These are phyloP conservation scores for Platycheirus rosarum DNA, from an alignment of 2,888 invertebrate species.

Conservation along the genomic window DNA sequence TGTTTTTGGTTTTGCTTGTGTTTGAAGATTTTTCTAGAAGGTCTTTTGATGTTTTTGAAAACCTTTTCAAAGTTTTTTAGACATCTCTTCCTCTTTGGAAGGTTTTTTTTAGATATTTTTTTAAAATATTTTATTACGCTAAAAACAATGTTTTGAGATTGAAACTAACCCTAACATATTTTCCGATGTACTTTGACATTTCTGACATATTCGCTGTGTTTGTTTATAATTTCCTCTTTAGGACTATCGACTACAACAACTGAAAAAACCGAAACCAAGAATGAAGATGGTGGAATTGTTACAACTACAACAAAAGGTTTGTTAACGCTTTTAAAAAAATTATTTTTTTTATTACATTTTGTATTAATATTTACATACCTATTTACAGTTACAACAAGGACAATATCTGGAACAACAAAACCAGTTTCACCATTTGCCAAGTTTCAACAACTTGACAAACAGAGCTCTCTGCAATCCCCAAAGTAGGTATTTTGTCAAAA, in stretches of 20 bases:
- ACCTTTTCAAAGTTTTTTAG: conserved; percentile 42
- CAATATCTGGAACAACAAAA: conserved; percentile 86
- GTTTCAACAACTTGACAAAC: conserved; percentile 95
- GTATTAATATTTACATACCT: not conserved
- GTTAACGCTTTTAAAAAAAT: not conserved
- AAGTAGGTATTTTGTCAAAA: conserved; percentile 85
- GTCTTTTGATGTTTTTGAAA: conserved; percentile 22
- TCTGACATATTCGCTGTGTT: conserved; percentile 36
- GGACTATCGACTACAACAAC: conserved; percentile 79
- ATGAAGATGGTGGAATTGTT: conserved; percentile 85
- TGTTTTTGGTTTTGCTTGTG: conserved; percentile 5
- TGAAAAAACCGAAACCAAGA: conserved; percentile 84
- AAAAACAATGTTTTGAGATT: conserved; percentile 55
- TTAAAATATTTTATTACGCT: too few relatives aligned
- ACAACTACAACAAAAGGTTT: conserved; percentile 86
- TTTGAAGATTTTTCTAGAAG: not conserved
- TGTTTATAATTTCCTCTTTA: conserved; percentile 33
- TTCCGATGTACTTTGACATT: not conserved
- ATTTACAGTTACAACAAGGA: conserved; percentile 80
- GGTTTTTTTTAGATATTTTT: conserved; percentile 1
- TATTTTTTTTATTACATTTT: not conserved
- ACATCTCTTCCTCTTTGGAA: conserved; percentile 17
- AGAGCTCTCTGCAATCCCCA: conserved; percentile 89
- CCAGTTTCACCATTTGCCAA: conserved; percentile 94
- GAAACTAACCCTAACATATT: conserved; percentile 49